These are phyloP conservation scores for Menura novaehollandiae DNA, from an alignment of 2,113 vertebrate species.

Conservation along the genomic window DNA sequence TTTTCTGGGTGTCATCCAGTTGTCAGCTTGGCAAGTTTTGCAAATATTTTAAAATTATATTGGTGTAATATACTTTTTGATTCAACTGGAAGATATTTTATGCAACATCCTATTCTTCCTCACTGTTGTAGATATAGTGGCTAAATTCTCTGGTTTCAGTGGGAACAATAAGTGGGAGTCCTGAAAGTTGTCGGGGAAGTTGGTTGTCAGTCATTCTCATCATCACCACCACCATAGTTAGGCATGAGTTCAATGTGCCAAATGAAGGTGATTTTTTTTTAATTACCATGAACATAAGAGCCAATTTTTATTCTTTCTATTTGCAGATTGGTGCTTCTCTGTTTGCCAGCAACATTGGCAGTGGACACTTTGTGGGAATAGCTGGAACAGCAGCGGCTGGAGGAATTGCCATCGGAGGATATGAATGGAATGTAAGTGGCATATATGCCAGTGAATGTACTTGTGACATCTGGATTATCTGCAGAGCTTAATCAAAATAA, in stretches of 20 bases:
- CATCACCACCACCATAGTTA: not conserved
- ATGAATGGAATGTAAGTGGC: slow-evolving; percentile 91
- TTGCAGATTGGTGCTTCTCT: slow-evolving; percentile 93
- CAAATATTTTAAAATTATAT: not conserved
- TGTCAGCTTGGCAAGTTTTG: not conserved
- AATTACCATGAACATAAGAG: not conserved
- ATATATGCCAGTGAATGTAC: not conserved
- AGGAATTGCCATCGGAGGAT: slow-evolving; percentile 87
- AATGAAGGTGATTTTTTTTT: not conserved
- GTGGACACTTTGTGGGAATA: slow-evolving; percentile 92
- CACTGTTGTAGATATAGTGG: not conserved
- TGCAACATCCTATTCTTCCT: not conserved
- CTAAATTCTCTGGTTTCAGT: not conserved
- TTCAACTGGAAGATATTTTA: not conserved
- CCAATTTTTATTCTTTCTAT: not conserved
- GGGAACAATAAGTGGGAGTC: not conserved
- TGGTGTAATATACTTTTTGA: not conserved
- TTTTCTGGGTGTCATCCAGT: not conserved
- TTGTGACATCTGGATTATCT: not conserved
- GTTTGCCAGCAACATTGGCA: slow-evolving; percentile 97
- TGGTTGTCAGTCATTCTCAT: not conserved
- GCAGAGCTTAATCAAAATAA: not conserved
- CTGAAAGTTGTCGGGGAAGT: not conserved
- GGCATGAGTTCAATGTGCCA: not conserved
- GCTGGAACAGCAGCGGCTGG: slow-evolving; percentile 85